Conservation (phyloP, 2,888 invertebrate genomes). For the Drosophila fungiperda region DNA sequence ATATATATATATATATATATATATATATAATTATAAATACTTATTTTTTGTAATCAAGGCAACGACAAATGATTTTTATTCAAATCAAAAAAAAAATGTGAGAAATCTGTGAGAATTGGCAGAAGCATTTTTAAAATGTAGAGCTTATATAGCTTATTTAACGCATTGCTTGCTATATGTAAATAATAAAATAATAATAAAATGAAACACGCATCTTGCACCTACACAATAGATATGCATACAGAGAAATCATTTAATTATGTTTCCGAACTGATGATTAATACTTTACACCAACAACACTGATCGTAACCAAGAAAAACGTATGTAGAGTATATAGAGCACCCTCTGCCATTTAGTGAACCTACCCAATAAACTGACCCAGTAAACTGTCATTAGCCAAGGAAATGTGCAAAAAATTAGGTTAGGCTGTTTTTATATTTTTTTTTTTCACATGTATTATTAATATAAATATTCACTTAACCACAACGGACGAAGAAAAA, state of each 20-base stretch:
- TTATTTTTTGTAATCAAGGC: conserved; percentile 60
- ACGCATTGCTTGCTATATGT: conserved; percentile 8
- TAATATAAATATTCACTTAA: conserved; percentile 35
- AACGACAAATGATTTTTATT: conserved; percentile 41
- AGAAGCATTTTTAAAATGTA: conserved; percentile 9
- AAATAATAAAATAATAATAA: conserved; percentile 1
- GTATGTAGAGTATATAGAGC: background rate
- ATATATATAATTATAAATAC: background rate
- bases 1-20: background rate
- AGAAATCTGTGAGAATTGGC: conserved; percentile 19
- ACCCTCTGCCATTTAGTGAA: conserved; percentile 1
- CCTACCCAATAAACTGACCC: background rate
- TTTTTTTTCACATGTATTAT: conserved; percentile 27
- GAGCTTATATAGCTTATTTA: conserved; percentile 48
- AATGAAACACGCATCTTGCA: conserved; percentile 2
- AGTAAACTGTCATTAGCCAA: background rate
- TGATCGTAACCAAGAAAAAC: conserved; percentile 9
- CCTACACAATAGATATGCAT: conserved; percentile 36
- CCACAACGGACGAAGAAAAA: conserved; percentile 12
- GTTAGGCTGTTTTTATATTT: background rate
- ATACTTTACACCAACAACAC: conserved; percentile 31
- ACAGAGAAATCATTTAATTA: conserved; percentile 37
- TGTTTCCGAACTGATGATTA: conserved; percentile 55
- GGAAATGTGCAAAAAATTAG: conserved; percentile 6
- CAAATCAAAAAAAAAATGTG: conserved; percentile 17